Conservation (phyloP, 2,113 vertebrate genomes). For the Rissa tridactyla region DNA sequence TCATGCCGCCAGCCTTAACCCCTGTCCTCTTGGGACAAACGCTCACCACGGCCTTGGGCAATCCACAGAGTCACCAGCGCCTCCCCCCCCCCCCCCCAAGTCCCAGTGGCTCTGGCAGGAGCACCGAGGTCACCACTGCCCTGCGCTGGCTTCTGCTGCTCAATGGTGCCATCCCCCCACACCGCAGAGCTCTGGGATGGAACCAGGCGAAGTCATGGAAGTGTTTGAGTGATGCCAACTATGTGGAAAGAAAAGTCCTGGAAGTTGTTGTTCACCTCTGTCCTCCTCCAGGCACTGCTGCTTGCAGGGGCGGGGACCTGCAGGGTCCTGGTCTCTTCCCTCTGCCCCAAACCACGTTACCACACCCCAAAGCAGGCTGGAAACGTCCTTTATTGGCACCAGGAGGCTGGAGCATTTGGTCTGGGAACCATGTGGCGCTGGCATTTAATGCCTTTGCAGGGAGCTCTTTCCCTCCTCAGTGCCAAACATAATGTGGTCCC, state of each 20-base stretch:
- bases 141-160: not conserved
- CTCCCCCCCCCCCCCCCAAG: no score
- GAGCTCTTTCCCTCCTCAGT: not conserved
- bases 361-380: not conserved
- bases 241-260: not conserved
- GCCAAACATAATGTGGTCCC: rapidly evolving
- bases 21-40: not conserved
- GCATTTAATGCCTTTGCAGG: no score
- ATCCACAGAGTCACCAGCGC: no score
- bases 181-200: not conserved
- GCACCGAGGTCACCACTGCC: not conserved
- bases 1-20: not conserved
- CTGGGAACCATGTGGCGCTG: not conserved
- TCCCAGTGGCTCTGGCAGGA: not conserved
- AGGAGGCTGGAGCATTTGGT: not conserved
- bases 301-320: not conserved
- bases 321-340: not conserved
- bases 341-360: not conserved
- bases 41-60: not conserved
- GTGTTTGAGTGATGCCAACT: not conserved
- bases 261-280: not conserved
- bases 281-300: not conserved
- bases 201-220: not conserved
- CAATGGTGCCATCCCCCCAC: rapidly evolving
- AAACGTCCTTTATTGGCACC: no score